phyloP scores from a whole-genome alignment of 2,113 vertebrate genomes.

The Rhinolophus sinicus region DNA sequence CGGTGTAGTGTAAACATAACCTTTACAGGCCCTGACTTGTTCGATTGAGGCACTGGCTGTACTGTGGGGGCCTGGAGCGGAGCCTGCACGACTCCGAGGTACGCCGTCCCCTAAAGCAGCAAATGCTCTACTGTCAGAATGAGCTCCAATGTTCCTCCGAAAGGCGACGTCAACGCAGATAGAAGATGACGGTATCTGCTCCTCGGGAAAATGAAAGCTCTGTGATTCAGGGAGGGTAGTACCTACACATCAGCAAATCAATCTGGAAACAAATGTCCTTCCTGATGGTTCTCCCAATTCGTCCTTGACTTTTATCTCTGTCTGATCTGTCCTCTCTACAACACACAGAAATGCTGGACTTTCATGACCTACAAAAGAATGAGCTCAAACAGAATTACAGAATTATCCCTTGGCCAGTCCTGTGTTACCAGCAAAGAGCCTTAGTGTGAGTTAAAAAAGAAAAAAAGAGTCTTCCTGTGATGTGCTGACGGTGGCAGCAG shows the following conservation, averaged over 20 bases:
- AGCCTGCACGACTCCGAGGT: no score
- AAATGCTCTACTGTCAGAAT: not conserved
- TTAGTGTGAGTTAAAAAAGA: not conserved
- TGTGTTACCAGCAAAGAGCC: not conserved
- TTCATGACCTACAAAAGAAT: not conserved
- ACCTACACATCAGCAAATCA: not conserved
- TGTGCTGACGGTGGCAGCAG: rapidly evolving
- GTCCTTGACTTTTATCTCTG: not conserved
- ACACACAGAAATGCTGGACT: not conserved
- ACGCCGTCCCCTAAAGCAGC: not conserved
- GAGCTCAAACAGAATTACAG: not conserved
- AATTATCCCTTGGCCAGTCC: not conserved
- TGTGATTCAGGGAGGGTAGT: not conserved
- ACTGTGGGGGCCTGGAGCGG: not conserved
- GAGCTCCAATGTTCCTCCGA: not conserved
- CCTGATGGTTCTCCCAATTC: not conserved
- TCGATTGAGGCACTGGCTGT: not conserved
- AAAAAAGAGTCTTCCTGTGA: not conserved
- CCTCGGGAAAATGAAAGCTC: not conserved
- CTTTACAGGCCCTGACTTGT: not conserved
- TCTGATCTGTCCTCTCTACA: not conserved
- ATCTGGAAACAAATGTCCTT: not conserved
- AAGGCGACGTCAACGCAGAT: not conserved
- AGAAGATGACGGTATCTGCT: not conserved
- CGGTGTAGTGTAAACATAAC: not conserved